Evolutionary conservation across 2,888 invertebrate genomes (phyloP), one percentile per base, ranked within the genome.

Genomic region (Malthinus flaveolus): DNA sequence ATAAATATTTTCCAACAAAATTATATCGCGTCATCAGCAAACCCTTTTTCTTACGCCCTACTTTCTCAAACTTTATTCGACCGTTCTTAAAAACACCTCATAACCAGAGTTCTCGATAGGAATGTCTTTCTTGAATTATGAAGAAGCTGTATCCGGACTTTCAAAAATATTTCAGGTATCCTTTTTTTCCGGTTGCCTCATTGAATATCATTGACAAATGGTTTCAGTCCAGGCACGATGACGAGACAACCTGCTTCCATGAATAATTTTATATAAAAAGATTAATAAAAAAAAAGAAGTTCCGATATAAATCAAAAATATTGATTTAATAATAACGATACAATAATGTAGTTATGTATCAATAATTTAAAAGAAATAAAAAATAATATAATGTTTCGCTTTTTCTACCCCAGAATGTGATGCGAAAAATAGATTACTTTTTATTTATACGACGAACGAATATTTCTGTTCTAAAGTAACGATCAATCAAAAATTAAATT

Each of bases 141-240:
- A 62, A 65, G 56, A 61, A 57, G 59, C 59, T 59, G 61, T 63
- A 63, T 65, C 62, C 63, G 61, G 45, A 59, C 57, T 53, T 61
- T 51, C 60, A 59, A 59, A 64, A 66, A 69, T 69, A 68, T 69
- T 69, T 68, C 65, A 66, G 66, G 68, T 66, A 68, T 64, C 66
- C 66, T 66, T 65, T 66, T 66, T 66, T 64, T 62, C 61, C 62
- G 63, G 63, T 61, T 58, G 65, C 62, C 62, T 66, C 68, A 66
- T 66, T 68, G 66, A 66, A 67, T 66, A 66, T 66, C 61, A 62
- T 63, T 66, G 64, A 68, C 64, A 66, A 66, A 68, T 65, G 61
- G 59, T 48, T 62, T 36, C 60, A 47, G 61, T 61, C 59, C 53
- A 11, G 54, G 13, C 39, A 42, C 39, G n/a, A 15, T 65, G 64